Base-by-base conservation (phyloP, 2,888 invertebrate species). In the Meandrusa payeni region DNA sequence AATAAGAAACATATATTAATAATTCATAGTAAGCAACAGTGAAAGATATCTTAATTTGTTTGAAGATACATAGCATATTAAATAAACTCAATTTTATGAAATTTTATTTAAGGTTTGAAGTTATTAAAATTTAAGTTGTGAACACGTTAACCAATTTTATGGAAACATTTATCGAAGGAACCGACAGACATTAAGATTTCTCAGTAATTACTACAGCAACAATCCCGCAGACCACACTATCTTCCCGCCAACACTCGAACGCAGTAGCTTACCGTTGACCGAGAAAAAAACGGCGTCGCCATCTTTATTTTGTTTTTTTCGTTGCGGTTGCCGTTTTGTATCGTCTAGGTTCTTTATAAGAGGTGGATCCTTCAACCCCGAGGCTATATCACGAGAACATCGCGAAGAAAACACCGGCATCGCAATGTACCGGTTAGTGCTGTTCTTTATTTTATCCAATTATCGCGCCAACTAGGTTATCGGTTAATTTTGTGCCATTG, bases 401-500 rank as follows among this genome's bases (percentile, higher is more conserved):
- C 57, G 63, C 55, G 61, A 49, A 52, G 51, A 53, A 59, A 53
- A 54, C 54, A 48, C 42, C 48, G 49, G 37, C 37, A 27, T 49
- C 51, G 54, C 52, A 48, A 77, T 85, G 81, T 78, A 77, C 76
- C 77, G 83, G 83, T 85, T 66, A 83, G 83, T 82, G 54, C 38
- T 38, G 20, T 32, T 27, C n/a, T 37, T 47, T 47, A n/a, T 50
- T 61, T 62, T 55, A 50, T 53, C 54, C 54, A 50, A 54, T 56
- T 52, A 49, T 52, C 45, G 3, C 19, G 7, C 13, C 11, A 22
- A 38, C 12, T 20, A n/a, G n/a, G 13, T 27, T 17, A 38, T 20
- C 27, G 20, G 22, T 44, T 32, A 22, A 27, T 26, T 41, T 9
- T n/a, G 27, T 34, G 36, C 27, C 26, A 15, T 33, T 19, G 33